Conservation (phyloP, 2,888 invertebrate genomes). For the Epirrhoe tristata region DNA sequence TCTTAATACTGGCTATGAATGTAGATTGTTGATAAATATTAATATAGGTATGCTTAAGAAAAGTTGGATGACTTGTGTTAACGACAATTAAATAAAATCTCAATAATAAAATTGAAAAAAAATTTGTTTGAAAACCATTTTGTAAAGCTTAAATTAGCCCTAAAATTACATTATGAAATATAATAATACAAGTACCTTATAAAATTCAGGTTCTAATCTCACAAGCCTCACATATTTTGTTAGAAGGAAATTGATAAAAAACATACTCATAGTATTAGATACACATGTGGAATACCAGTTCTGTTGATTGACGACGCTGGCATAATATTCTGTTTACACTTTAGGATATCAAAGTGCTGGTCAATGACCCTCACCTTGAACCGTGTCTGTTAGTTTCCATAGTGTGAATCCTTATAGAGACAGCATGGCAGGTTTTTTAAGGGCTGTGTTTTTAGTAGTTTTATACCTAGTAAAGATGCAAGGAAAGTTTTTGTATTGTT, state of each 20-base stretch:
- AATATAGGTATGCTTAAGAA: too few relatives aligned
- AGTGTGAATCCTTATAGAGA: constrained; percentile 19
- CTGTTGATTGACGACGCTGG: constrained; percentile 34
- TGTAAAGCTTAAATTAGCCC: too few relatives aligned
- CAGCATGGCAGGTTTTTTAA: neutral
- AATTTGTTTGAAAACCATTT: too few relatives aligned
- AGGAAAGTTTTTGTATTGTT: too few relatives aligned
- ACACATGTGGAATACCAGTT: constrained; percentile 20
- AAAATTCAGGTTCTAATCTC: neutral
- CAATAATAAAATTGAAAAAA: too few relatives aligned
- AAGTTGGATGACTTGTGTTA: too few relatives aligned
- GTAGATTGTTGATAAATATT: too few relatives aligned
- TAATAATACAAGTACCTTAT: too few relatives aligned
- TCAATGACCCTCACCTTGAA: constrained; percentile 41
- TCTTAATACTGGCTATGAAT: too few relatives aligned
- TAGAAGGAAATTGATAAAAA: neutral
- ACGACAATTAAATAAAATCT: too few relatives aligned
- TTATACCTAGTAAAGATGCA: too few relatives aligned
- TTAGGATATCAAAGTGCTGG: constrained; percentile 22
- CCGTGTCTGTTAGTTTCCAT: constrained; percentile 39
- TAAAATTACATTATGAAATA: too few relatives aligned
- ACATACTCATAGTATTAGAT: constrained; percentile 1
- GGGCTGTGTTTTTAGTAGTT: neutral
- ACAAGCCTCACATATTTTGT: neutral
- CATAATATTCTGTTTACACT: constrained; percentile 36